A percentile compares a stretch with the other conserved stretches of the same genome.
Conservation (phyloP, 2,797 vertebrate species). For the Potorous gilbertii region DNA sequence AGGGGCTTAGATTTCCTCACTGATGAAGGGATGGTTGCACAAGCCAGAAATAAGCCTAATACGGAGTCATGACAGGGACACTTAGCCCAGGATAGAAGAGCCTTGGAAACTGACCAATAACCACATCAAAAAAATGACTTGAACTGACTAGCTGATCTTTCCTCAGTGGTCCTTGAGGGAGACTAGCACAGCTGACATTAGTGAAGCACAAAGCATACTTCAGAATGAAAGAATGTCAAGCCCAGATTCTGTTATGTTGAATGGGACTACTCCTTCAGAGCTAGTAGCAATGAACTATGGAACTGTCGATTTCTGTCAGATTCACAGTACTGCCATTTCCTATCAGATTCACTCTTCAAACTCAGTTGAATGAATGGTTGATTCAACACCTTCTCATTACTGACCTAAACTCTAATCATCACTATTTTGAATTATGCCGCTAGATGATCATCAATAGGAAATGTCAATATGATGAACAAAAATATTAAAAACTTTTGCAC, state of each 20-base stretch:
- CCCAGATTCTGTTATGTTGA: neutral
- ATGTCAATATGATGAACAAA: neutral
- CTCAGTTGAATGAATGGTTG: neutral
- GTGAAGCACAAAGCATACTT: neutral
- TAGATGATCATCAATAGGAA: neutral
- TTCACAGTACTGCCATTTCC: neutral
- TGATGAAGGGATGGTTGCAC: neutral
- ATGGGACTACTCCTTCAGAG: neutral
- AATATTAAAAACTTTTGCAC: constrained; percentile 3
- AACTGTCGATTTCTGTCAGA: neutral
- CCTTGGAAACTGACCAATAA: neutral
- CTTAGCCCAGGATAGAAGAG: neutral
- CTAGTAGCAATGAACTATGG: neutral
- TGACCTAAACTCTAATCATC: neutral
- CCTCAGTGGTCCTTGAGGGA: neutral
- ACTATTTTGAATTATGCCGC: neutral
- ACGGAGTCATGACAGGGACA: neutral
- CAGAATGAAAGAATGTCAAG: neutral
- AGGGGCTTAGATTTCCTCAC: neutral
- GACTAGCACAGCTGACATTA: neutral
- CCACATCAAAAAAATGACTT: neutral
- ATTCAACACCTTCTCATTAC: neutral
- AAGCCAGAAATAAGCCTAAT: neutral
- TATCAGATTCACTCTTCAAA: neutral
- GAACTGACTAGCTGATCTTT: neutral